Evolutionary conservation across 2,797 vertebrate species (phyloP), one percentile per base, ranked within the genome.

Genomic region (Rhynchonycteris naso): DNA sequence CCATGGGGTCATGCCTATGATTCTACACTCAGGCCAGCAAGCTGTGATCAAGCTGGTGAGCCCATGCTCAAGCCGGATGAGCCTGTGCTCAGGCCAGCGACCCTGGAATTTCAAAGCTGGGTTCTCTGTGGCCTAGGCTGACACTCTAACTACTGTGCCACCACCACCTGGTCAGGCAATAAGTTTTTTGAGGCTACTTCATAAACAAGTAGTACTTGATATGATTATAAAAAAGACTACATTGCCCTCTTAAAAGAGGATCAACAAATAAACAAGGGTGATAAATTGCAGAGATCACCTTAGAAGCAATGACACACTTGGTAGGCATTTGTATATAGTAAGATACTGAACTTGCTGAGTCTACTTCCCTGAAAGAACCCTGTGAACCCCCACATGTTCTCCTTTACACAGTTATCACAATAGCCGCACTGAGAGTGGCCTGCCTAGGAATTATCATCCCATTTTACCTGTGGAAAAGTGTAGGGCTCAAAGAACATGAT

Each of bases 161-260:
- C 43, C 5, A 43, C 43, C 43, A 5, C 43, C 43, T 43, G 43
- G 43, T 43, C 43, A 43, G 43, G 43, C 43, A 43, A 43, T 43
- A 85, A 35, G 22, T 68, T 95, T 82, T 83, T 83, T 43, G 63
- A 96, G 63, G 50, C 43, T 91, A 69, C 76, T 95, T 96, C 47
- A 79, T n/a, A 91, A 93, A 61, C 56, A n/a, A 28, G 13, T 81
- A 38, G 47, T 72, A 79, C 19, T 65, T 69, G 61, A 78, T 14
- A 30, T 11, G 7, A 22, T 88, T 92, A 74, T 90, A 90, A 79
- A 90, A 83, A 61, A 88, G 74, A 93, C 16, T 59, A 43, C 68
- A 65, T n/a, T 76, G 43, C 47, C 30, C 58, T 94, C 63, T 38
- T 30, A 28, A 92, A 78, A 87, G 72, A 96, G 52, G 30, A 84